Evolutionary conservation across 1,140 invertebrate species (phyloP), one percentile per base, ranked within the genome.

Genomic region (Heliothis subflexa): DNA sequence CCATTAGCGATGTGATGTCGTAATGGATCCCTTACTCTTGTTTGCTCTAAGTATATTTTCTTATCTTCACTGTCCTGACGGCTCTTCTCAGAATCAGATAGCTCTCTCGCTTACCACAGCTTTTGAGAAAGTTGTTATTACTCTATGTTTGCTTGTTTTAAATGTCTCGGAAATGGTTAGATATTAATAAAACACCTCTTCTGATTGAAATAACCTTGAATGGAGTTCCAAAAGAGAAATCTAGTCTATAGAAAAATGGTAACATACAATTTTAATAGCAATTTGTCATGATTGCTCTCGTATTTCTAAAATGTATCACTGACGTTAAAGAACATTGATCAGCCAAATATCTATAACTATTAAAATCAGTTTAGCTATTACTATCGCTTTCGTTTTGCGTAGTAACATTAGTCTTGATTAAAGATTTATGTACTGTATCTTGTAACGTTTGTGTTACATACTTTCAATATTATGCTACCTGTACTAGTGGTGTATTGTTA

Each of bases 1-100:
- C 72, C 64, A 79, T 79, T 79, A 79, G 70, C 78, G 57, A 25
- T 79, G 70, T 71, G 57, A 25, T 79, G 78, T 79, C 70, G 55
- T 73, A 73, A 79, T 74, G 21, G 55, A 78, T 40, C 55, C 57
- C 49, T 71, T 55, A 28, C 52, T 64, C 57, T 73, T 66, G 68
- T 79, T 79, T 79, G 66, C 62, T 77, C 49, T 79, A 13, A 3
- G 25, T 54, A 33, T 54, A 25, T 66, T 28, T 68, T 79, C 78
- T 55, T 73, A 62, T 71, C 66, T 40, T 52, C 52, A 50, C 25
- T 45, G 28, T 40, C 55, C 50, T 54, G 45, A 12, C 50, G 55
- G 55, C 55, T 57, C 10, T 55, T 61, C 54, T 45, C 50, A 45
- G 71, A 73, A 73, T 62, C 40, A 10, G 33, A 40, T 50, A 64